Conservation (phyloP, 2,113 vertebrate species). For the Climacteris rufus region DNA sequence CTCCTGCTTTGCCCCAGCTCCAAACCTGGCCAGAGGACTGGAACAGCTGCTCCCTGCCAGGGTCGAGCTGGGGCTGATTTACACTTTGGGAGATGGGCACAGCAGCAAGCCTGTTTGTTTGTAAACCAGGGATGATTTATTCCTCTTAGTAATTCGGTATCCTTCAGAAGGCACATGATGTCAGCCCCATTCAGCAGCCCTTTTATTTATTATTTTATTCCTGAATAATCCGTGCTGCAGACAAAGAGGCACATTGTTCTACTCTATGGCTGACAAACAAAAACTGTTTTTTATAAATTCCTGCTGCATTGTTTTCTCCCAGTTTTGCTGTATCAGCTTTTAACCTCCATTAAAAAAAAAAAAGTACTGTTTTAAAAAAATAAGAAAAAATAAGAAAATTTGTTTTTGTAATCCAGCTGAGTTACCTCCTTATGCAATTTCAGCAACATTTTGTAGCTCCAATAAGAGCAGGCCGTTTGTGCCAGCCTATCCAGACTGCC, state of each 20-base stretch:
- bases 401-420: background rate
- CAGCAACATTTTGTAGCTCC: background rate
- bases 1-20: background rate
- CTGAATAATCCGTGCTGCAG: background rate
- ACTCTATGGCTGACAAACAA: background rate
- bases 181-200: background rate
- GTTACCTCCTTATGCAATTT: background rate
- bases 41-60: background rate
- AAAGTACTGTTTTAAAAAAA: background rate
- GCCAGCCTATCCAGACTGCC: background rate
- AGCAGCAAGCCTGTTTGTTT: background rate
- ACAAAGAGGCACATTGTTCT: slow-evolving; percentile 18
- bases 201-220: slow-evolving; percentile 38
- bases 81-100: background rate
- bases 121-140: background rate
- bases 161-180: background rate
- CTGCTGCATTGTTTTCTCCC: background rate
- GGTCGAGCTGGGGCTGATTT: background rate
- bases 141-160: background rate
- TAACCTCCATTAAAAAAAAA: background rate
- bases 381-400: background rate
- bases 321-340: slow-evolving; percentile 1
- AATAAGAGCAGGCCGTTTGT: no score
- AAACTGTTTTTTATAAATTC: background rate
- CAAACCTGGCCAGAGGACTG: background rate